Evolutionary conservation across 1,140 invertebrate genomes (phyloP).

Genomic region (Hycleus cichorii): DNA sequence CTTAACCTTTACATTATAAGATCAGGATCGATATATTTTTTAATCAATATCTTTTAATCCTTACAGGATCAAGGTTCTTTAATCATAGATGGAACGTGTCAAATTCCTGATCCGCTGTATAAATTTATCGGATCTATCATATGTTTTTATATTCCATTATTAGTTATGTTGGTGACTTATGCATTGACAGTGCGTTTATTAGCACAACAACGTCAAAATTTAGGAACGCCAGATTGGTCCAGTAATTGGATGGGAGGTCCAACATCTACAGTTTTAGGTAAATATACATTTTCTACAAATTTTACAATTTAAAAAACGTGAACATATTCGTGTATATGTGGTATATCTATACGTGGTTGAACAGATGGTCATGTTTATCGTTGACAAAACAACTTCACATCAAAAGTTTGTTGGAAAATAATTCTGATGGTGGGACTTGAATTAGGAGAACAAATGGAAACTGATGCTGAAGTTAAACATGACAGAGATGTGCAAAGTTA

Average conservation of each 20-base stretch:
- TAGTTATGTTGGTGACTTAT: constrained; percentile 91
- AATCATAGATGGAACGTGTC: constrained; percentile 70
- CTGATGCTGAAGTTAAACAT: no score
- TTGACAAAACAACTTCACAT: neutral
- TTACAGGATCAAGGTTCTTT: constrained; percentile 71
- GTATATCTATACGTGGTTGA: neutral
- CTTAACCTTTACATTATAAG: neutral
- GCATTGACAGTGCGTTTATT: constrained; percentile 79
- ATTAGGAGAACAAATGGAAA: no score
- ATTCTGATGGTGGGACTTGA: no score
- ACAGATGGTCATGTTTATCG: neutral
- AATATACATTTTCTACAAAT: constrained; percentile 12
- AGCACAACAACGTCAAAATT: constrained; percentile 65
- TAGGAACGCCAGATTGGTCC: constrained; percentile 53
- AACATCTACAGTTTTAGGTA: constrained; percentile 49
- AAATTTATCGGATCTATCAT: constrained; percentile 89
- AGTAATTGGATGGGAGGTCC: constrained; percentile 54
- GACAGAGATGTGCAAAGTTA: no score
- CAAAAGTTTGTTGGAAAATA: neutral
- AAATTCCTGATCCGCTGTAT: constrained; percentile 82
- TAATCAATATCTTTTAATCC: constrained; percentile 24
- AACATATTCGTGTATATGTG: neutral
- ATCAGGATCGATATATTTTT: neutral
- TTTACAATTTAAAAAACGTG: neutral
- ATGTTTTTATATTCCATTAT: constrained; percentile 91